A percentile compares a stretch with the other conserved stretches of the same genome.
Evolutionary conservation across 2,113 vertebrate genomes (phyloP).

Genomic region (Damaliscus lunatus): DNA sequence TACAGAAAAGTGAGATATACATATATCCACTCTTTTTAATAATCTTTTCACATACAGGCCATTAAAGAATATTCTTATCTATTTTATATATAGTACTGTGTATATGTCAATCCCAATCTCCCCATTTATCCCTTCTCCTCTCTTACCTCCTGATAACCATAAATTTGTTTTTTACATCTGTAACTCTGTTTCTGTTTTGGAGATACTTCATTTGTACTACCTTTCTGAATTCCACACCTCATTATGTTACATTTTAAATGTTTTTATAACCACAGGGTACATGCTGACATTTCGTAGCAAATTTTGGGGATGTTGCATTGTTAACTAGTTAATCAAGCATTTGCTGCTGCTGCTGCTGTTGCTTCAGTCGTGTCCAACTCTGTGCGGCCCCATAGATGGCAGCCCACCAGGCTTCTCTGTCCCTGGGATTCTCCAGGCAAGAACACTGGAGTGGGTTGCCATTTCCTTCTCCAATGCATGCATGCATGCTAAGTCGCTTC

Average conservation of each 20-base stretch:
- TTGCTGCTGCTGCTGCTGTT: not conserved
- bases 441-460: too few species aligned
- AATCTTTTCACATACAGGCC: not conserved
- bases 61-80: not conserved
- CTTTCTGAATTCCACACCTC: not conserved
- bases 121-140: not conserved
- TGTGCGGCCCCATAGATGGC: not conserved
- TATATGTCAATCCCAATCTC: not conserved
- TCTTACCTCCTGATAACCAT: not conserved
- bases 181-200: not conserved
- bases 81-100: not conserved
- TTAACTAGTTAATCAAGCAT: slow-evolving; percentile 66
- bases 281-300: not conserved
- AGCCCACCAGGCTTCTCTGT: not conserved
- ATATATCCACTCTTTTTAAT: not conserved
- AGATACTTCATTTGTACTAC: not conserved
- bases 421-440: too few species aligned
- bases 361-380: fast-evolving
- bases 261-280: not conserved
- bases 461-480: too few species aligned
- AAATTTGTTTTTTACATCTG: not conserved
- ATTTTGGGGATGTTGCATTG: slow-evolving; percentile 7
- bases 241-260: not conserved
- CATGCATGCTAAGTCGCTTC: too few species aligned
- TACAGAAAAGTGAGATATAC: not conserved